Evolutionary conservation across 2,888 invertebrate species (phyloP).

Genomic region (Siphonodentalium dalli): DNA sequence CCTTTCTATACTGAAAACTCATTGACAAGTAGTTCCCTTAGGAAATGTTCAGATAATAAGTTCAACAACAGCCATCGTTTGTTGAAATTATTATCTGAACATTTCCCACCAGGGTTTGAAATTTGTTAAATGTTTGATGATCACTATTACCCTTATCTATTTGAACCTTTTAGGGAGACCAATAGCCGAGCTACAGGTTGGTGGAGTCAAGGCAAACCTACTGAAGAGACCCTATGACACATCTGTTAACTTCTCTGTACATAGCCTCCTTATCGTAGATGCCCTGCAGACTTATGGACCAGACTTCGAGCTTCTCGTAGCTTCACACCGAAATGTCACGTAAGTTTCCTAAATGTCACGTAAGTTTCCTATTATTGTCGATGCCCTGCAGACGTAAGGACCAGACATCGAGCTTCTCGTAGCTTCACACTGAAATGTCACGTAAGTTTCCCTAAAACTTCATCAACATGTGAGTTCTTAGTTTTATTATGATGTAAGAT

Average conservation of each 20-base stretch:
- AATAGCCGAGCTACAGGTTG: slow-evolving; percentile 91
- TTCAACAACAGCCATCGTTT: too few relatives aligned
- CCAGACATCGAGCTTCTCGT: slow-evolving; percentile 93
- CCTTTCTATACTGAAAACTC: too few relatives aligned
- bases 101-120: too few relatives aligned
- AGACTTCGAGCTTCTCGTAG: slow-evolving; percentile 92
- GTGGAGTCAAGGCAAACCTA: slow-evolving; percentile 81
- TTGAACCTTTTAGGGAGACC: slow-evolving; percentile 74
- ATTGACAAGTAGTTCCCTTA: too few relatives aligned
- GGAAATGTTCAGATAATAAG: too few relatives aligned
- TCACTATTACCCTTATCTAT: background rate
- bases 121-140: background rate
- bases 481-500: too few relatives aligned
- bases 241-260: slow-evolving; percentile 84
- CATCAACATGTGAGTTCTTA: too few relatives aligned
- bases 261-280: slow-evolving; percentile 90
- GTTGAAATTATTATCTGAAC: too few relatives aligned
- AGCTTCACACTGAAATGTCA: slow-evolving; percentile 93
- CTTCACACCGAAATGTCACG: slow-evolving; percentile 94
- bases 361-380: too few relatives aligned
- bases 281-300: slow-evolving; percentile 94
- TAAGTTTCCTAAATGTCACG: too few relatives aligned
- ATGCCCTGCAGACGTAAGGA: slow-evolving; percentile 94
- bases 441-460: too few relatives aligned
- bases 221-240: slow-evolving; percentile 79